Evolutionary conservation across 2,113 vertebrate genomes (phyloP).

Genomic region (Dipodomys stephensi): DNA sequence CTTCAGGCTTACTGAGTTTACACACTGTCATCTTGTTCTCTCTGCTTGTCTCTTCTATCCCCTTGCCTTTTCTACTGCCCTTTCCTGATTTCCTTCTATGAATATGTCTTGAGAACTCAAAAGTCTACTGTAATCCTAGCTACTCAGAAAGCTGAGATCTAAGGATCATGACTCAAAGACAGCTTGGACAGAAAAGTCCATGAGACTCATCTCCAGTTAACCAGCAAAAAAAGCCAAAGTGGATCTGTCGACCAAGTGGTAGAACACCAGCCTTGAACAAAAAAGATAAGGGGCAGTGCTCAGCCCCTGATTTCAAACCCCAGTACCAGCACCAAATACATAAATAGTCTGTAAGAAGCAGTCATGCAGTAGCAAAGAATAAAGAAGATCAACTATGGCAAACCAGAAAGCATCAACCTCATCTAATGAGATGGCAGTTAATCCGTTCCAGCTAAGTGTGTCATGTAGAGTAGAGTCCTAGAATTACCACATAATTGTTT

Average conservation of each 20-base stretch:
- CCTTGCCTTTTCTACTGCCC: neutral
- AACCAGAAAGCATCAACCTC: neutral
- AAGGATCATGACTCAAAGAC: too few relatives aligned
- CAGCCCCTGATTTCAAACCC: too few relatives aligned
- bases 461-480: neutral
- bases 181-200: too few relatives aligned
- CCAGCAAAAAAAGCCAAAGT: too few relatives aligned
- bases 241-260: too few relatives aligned
- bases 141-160: too few relatives aligned
- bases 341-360: neutral
- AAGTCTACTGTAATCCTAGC: neutral
- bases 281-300: too few relatives aligned
- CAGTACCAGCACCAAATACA: too few relatives aligned
- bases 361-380: neutral
- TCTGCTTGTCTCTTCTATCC: too few relatives aligned
- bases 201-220: too few relatives aligned
- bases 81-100: neutral
- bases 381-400: neutral
- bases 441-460: neutral
- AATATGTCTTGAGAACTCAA: neutral
- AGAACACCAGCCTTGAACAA: too few relatives aligned
- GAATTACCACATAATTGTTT: neutral
- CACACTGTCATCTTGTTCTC: neutral
- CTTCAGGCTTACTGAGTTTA: neutral
- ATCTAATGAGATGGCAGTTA: neutral